Conservation (phyloP, 2,797 vertebrate genomes). For the Phoebastria nigripes region DNA sequence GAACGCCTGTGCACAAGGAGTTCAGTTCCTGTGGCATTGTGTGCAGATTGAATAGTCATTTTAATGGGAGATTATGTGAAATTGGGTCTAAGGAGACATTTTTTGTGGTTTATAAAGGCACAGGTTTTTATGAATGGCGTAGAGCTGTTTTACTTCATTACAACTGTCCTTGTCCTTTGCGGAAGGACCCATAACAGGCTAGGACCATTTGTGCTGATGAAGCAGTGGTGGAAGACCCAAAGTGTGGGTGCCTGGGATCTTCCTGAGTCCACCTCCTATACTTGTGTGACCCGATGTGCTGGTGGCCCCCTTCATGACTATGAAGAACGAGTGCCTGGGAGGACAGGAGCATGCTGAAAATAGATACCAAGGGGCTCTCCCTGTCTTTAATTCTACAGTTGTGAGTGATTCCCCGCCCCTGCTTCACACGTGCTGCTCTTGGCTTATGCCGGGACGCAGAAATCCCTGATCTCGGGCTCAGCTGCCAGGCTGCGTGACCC, state of each 20-base stretch:
- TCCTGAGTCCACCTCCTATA: fast-evolving
- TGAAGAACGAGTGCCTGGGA: neutral
- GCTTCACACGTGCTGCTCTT: neutral
- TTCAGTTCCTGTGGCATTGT: neutral
- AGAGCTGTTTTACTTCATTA: fast-evolving
- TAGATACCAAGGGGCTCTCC: neutral
- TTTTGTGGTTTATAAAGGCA: fast-evolving
- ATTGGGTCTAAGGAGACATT: fast-evolving
- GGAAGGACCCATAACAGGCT: neutral
- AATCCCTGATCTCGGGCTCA: neutral
- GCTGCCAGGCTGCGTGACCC: neutral
- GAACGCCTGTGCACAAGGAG: fast-evolving
- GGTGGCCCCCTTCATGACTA: neutral
- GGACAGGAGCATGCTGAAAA: neutral
- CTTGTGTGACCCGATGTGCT: fast-evolving
- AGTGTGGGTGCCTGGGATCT: neutral
- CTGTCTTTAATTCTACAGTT: neutral
- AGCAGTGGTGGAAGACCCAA: neutral
- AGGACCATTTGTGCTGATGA: fast-evolving
- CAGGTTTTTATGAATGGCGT: fast-evolving
- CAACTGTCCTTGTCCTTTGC: neutral
- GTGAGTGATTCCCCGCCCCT: neutral
- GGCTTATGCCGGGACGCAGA: fast-evolving
- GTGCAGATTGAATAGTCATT: neutral
- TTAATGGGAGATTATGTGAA: fast-evolving